Evolutionary conservation across 2,113 vertebrate genomes (phyloP).

Genomic region (Corydoras sp.): DNA sequence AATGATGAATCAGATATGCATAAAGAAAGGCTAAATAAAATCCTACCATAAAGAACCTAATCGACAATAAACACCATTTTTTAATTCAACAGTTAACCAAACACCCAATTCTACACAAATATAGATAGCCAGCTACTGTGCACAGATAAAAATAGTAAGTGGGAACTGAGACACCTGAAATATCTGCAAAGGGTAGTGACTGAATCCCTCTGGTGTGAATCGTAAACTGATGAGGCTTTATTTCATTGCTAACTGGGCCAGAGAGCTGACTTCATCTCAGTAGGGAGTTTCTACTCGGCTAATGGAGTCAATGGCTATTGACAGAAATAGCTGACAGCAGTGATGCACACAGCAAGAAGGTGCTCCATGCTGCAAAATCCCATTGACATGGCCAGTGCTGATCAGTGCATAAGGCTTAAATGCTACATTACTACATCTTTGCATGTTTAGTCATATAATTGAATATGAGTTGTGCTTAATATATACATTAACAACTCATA

Average conservation of each 20-base stretch:
- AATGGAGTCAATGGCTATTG: slow-evolving; percentile 36
- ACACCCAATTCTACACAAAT: no score
- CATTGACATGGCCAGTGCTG: slow-evolving; percentile 32
- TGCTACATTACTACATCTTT: slow-evolving; percentile 16
- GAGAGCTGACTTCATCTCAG: slow-evolving; percentile 38
- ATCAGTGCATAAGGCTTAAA: slow-evolving; percentile 19
- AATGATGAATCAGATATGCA: no score
- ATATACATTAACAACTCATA: neutral
- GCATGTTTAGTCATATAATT: slow-evolving; percentile 12
- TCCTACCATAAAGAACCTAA: no score
- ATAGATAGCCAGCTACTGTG: no score
- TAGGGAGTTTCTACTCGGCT: slow-evolving; percentile 23
- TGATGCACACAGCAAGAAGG: slow-evolving; percentile 25
- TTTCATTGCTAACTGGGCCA: slow-evolving; percentile 31
- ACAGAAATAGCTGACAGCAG: slow-evolving; percentile 43
- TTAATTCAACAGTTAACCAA: neutral
- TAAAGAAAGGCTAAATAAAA: no score
- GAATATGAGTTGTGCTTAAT: neutral
- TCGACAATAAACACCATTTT: neutral
- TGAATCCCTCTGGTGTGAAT: slow-evolving; percentile 14
- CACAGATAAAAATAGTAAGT: neutral
- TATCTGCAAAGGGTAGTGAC: slow-evolving; percentile 6
- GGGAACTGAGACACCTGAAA: neutral
- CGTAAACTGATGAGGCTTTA: slow-evolving; percentile 24
- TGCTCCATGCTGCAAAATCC: slow-evolving; percentile 38